Base-by-base conservation (phyloP, 2,797 vertebrate genomes). In the Allobates femoralis region DNA sequence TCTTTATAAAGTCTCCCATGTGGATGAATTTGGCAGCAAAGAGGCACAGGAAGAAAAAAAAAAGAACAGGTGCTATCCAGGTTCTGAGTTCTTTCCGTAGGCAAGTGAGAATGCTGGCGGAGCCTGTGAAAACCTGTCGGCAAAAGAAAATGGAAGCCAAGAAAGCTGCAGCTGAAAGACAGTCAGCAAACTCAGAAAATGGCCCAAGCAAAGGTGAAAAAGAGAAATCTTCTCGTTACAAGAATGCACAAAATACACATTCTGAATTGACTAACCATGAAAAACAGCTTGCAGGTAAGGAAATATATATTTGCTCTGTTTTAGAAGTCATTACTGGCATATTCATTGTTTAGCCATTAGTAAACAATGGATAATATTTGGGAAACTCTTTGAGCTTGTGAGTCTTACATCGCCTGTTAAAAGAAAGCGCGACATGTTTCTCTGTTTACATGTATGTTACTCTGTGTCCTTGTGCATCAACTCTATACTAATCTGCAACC, bases 131-230 rank as follows among this genome's bases (percentile, higher is more conserved):
- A 93, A 98, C 97, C 0, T 98, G 98, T 89, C 94, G 97, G 69
- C 98, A 99, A 89, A 98, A 95, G 92, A 99, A 99, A 91, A 92
- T 98, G 83, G 98, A 99, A 86, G 95, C 97, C 90, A 98, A 96
- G 93, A 99, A 96, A 90, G 97, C 97, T 78, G 95, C 94, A 23
- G 96, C 96, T 18, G 97, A 96, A 90, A 98, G 96, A 91, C 95
- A 95, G 85, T 93, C 96, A 67, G 89, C 86, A 37, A 90, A 75
- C 41, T 90, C 14, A 11, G 87, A 85, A 85, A 81, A 88, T 76
- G 67, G 78, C 34, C 32, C 91, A 89, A 93, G 90, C 87, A 99
- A 97, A 93, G 93, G 90, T 66, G 98, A 99, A 58, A 98, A 95
- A 91, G 94, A 94, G 1, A 95, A 96, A 85, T 89, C 93, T 30